A percentile compares a stretch with the other conserved stretches of the same genome.
phyloP scores from a whole-genome alignment of 53 echinoderm and acorn worm species.

The Stichopus horrens region DNA sequence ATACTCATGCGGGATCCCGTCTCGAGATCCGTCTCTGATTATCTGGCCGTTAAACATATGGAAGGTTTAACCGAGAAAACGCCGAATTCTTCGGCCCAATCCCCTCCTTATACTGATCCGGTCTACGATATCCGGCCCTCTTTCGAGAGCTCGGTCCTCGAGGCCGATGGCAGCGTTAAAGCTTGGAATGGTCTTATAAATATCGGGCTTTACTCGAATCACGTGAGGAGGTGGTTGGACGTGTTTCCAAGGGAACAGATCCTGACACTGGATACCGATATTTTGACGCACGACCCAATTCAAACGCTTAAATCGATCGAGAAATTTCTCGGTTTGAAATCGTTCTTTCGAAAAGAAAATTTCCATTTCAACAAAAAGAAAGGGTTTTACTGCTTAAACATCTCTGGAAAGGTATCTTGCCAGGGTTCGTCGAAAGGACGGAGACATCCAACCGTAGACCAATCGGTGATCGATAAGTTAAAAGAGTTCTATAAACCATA shows the following conservation, averaged over 20 bases:
- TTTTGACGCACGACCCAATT: neutral
- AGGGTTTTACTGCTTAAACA: slow-evolving; percentile 6
- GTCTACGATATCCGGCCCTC: neutral
- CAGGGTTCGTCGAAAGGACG: slow-evolving; percentile 8
- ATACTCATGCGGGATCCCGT: slow-evolving; percentile 32
- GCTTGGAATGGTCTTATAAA: neutral
- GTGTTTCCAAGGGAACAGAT: slow-evolving; percentile 19
- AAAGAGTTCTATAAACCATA: slow-evolving; percentile 15
- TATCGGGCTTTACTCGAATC: slow-evolving; percentile 7
- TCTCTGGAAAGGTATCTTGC: neutral
- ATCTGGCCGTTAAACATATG: neutral
- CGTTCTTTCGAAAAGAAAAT: slow-evolving; percentile 16
- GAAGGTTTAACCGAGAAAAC: neutral
- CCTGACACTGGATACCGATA: slow-evolving; percentile 1
- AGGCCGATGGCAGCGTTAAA: neutral
- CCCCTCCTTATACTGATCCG: neutral
- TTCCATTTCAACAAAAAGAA: slow-evolving; percentile 12
- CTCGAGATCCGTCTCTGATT: slow-evolving; percentile 29
- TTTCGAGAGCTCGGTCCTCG: slow-evolving; percentile 16
- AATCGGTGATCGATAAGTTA: slow-evolving; percentile 5
- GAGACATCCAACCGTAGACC: slow-evolving; percentile 31
- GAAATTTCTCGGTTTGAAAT: slow-evolving; percentile 8
- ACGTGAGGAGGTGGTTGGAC: slow-evolving; percentile 1
- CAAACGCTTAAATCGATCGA: neutral
- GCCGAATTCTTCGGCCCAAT: neutral